These are phyloP conservation scores for Isichthys henryi DNA, from an alignment of 2,113 vertebrate species.

Conservation along the genomic window DNA sequence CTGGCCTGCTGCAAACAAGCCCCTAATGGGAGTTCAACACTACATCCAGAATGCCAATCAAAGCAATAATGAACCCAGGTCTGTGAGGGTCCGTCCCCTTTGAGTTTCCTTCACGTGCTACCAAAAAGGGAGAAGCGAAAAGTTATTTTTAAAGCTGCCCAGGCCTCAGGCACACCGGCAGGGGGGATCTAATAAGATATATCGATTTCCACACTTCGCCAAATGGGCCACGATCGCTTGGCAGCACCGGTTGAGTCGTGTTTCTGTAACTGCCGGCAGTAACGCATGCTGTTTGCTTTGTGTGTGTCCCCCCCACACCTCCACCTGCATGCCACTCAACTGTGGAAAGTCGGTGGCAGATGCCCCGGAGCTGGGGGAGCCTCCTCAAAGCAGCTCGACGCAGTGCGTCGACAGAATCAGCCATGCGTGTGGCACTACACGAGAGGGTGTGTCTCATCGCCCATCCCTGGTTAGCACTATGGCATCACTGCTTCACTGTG, in stretches of 20 bases:
- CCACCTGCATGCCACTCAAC: neutral
- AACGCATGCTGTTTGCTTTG: constrained; percentile 34
- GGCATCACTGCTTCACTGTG: neutral
- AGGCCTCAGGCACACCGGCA: constrained; percentile 39
- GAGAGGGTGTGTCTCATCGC: neutral
- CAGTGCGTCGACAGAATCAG: neutral
- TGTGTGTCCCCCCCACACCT: constrained; percentile 10
- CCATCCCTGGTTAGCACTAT: neutral
- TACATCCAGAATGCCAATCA: neutral
- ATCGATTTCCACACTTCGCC: constrained; percentile 47
- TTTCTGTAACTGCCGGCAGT: constrained; percentile 38
- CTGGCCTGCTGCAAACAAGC: neutral
- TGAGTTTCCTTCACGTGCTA: constrained; percentile 20
- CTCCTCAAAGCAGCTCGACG: neutral
- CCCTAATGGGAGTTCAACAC: neutral
- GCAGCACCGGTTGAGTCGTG: constrained; percentile 37
- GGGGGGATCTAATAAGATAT: constrained; percentile 50
- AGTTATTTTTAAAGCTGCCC: constrained; percentile 15
- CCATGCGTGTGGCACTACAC: neutral
- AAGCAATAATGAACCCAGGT: constrained; percentile 20
- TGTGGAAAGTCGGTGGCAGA: neutral
- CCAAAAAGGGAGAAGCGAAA: constrained; percentile 12
- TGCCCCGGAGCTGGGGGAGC: neutral
- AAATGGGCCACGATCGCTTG: constrained; percentile 39
- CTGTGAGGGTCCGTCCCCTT: constrained; percentile 9